Evolutionary conservation across 2,888 invertebrate species (phyloP), one percentile per base, ranked within the genome.

Genomic region (Mythimna loreyi): DNA sequence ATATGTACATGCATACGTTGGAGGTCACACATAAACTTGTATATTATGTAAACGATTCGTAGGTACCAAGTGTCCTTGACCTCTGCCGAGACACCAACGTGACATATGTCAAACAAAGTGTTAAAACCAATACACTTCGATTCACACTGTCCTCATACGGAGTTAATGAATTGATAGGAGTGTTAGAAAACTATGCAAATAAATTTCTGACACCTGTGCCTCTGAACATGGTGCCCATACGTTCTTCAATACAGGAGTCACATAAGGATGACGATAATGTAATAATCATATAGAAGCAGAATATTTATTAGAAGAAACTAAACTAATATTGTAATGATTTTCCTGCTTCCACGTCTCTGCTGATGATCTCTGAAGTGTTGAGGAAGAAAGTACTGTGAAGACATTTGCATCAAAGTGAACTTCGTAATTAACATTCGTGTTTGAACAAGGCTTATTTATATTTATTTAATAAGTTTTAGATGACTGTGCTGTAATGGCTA

Each of bases 71-170:
- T 81, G 86, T 82, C 92, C 92, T 85, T 91, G 90, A 92, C 91
- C 93, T 87, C 87, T 78, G 81, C 61, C 82, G 85, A 85, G 85
- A 89, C 86, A 86, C 82, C 86, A 86, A 85, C 86, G 85, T 89
- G 89, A 82, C 84, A 84, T 86, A 89, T 82, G 83, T 85, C 85
- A 91, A 91, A 91, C 84, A 75, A 83, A 85, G 91, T 91, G 93
- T 89, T 82, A 93, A 92, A 91, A 90, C 81, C 88, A 91, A 91
- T 88, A 91, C 82, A 76, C 82, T 85, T 80, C 82, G 84, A 86
- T 91, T 91, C 84, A 87, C 90, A 89, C 90, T 71, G 76, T 62
- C 85, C 81, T 77, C 77, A 63, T 84, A 84, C 28, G 81, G 78
- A 81, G 53, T 28, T 72, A 75, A 76, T 74, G 73, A 74, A 83